Evolutionary conservation across 2,797 vertebrate species (phyloP), one percentile per base, ranked within the genome.

Genomic region (Muscicapa comitata): DNA sequence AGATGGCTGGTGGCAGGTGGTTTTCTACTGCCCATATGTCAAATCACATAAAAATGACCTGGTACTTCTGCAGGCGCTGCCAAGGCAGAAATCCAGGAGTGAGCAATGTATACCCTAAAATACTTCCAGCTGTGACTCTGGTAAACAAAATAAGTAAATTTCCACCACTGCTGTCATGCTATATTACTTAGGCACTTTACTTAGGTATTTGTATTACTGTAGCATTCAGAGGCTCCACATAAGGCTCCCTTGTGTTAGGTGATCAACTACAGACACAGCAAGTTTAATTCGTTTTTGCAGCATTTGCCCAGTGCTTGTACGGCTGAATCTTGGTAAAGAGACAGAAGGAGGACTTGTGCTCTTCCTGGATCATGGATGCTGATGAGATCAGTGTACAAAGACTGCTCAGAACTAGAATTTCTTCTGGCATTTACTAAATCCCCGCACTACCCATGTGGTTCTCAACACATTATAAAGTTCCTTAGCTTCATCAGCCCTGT

Each of bases 331-430:
- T 47, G 71, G 47, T 70, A 54, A 79, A 42, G 47, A 91, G 88
- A 94, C 79, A 88, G 92, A 88, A 94, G 42, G 48, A 88, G 80
- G 88, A 93, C 91, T 94, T 95, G 94, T 95, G 75, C 57, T 85
- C 88, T 89, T 61, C 75, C 78, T 71, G 91, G 66, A 89, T 71
- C 88, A 45, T 0, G 4, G 80, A 79, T 10, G 7, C 59, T 91
- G 77, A 85, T 85, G 83, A 90, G 86, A 86, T 85, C 84, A 77
- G 59, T 16, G 61, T 47, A 96, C 84, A 96, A 92, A 95, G 93
- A 74, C 84, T 55, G 84, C 88, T 92, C 81, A 95, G 90, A 95
- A 79, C 29, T 31, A 72, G 72, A 86, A 80, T 71, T 95, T 94
- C 86, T 85, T 25, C 91, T 83, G 88, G 94, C 61, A 80, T 95